Conservation (phyloP, 2,888 invertebrate species). For the Chydorus sphaericus region DNA sequence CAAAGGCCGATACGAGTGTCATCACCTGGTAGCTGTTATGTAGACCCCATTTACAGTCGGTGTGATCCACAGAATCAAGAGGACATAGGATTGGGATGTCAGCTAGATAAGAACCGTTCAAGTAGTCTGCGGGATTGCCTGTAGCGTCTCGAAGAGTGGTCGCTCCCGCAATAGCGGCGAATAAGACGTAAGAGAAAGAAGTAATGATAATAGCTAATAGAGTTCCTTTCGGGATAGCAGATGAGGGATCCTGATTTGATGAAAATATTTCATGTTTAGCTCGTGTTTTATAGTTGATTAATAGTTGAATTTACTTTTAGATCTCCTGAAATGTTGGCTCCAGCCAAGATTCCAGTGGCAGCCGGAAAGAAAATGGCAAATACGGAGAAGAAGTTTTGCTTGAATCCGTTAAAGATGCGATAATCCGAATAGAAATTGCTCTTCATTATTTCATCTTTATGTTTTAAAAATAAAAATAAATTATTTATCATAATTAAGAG, state of each 20-base stretch:
- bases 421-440: constrained; percentile 69
- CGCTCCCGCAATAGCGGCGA: constrained; percentile 33
- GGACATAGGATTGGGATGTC: neutral
- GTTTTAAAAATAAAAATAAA: neutral
- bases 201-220: constrained; percentile 38
- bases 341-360: constrained; percentile 91
- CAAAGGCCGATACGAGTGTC: constrained; percentile 73
- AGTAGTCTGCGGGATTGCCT: constrained; percentile 20
- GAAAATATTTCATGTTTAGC: neutral
- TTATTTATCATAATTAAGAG: neutral
- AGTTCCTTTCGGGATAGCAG: constrained; percentile 36
- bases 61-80: neutral
- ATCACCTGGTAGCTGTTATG: constrained; percentile 72
- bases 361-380: constrained; percentile 97
- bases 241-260: constrained; percentile 23
- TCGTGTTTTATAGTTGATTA: too few relatives aligned
- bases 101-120: neutral
- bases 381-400: constrained; percentile 83
- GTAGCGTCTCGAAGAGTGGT: constrained; percentile 26
- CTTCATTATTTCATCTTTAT: constrained; percentile 54
- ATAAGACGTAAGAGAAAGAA: constrained; percentile 35
- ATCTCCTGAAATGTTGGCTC: constrained; percentile 96
- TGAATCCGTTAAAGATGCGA: constrained; percentile 50
- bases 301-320: constrained; percentile 58
- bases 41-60: constrained; percentile 50